These are phyloP conservation scores for Teleiodes luculella DNA, from an alignment of 2,888 invertebrate genomes.

Conservation along the genomic window DNA sequence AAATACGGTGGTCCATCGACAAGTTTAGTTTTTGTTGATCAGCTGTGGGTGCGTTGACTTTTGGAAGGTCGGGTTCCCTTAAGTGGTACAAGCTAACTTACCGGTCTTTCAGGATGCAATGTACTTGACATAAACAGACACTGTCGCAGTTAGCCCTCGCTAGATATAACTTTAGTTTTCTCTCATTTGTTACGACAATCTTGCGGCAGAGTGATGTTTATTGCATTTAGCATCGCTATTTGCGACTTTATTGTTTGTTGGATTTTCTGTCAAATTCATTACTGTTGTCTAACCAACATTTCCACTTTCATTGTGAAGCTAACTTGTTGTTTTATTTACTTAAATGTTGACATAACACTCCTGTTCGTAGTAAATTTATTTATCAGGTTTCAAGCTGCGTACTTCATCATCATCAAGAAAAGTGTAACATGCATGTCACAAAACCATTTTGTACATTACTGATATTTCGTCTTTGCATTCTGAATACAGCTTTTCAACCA, in stretches of 20 bases:
- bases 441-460: slow-evolving; percentile 22
- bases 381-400: too few species aligned
- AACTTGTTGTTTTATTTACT: background rate
- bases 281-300: background rate
- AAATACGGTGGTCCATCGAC: slow-evolving; percentile 6
- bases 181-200: background rate
- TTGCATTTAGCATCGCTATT: background rate
- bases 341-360: background rate
- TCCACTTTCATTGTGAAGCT: background rate
- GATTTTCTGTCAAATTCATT: background rate
- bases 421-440: slow-evolving; percentile 15
- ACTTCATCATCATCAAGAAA: slow-evolving; percentile 8
- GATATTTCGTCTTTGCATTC: slow-evolving; percentile 18
- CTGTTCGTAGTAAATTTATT: background rate
- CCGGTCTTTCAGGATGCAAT: slow-evolving; percentile 10
- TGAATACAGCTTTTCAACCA: slow-evolving; percentile 11
- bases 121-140: slow-evolving; percentile 4
- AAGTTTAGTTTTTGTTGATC: background rate
- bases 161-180: background rate
- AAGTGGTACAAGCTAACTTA: slow-evolving; percentile 4
- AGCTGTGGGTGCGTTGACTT: slow-evolving; percentile 15
- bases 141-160: background rate
- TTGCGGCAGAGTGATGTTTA: background rate
- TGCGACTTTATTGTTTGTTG: background rate
- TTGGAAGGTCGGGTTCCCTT: slow-evolving; percentile 5